Base-by-base conservation (phyloP, 1,140 invertebrate genomes). In the Penaeus japonicus region DNA sequence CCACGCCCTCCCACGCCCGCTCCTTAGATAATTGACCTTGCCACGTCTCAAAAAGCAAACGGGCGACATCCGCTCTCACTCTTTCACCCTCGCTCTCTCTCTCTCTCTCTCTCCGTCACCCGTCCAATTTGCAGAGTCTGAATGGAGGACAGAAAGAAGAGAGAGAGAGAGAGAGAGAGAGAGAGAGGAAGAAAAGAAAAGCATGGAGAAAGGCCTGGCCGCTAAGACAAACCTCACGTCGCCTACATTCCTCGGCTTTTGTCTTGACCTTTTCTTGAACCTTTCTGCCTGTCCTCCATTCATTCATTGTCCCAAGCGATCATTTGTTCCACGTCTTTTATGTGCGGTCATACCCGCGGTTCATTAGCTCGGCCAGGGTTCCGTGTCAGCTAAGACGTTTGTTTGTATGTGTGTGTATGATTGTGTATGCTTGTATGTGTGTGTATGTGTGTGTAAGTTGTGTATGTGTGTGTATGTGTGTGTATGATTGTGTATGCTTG, bases 201-300 rank as follows among this genome's bases (percentile, higher is more conserved):
- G 57, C n/a, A 32, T 55, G 22, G 57, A 86, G 84, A 35, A 70
- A 86, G 84, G 30, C 75, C 24, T 79, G 84, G 30, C 75, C 24
- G 32, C 84, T 59, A 78, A 79, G 32, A 85, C 65, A 78, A 85
- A 73, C 75, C 73, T 62, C 75, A 24, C 55, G 73, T 86, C 84
- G 32, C 84, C 73, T 62, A 78, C 73, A 79, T 79, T 86, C 84
- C 84, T 86, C 35, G 0, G 5, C 84, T 24, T 86, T 85, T 86
- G 84, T 86, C 84, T 86, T 86, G 84, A 32, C 55, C 75, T 79
- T 86, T 86, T 79, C 84, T 86, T 86, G 84, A 54, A 55, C 57
- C 75, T 59, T 79, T 78, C 84, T 86, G 32, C 20, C 22, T 54
- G 75, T 79, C 73, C 79, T 30, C 55, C 75, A 55, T 57, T 86